Evolutionary conservation across 2,113 vertebrate species (phyloP).

Genomic region (Bujurquina vittata): DNA sequence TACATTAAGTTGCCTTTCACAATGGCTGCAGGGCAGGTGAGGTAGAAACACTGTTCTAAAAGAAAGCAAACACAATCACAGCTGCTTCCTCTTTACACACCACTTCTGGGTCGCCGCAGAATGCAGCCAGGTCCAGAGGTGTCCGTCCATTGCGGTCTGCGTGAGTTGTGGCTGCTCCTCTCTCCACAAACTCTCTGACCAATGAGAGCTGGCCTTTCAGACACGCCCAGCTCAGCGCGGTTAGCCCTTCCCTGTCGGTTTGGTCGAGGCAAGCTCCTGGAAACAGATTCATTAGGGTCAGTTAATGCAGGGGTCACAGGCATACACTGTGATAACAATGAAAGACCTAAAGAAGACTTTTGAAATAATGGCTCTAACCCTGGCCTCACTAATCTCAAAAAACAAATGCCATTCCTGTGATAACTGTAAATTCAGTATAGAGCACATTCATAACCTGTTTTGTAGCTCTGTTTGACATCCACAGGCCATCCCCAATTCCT

Average conservation of each 20-base stretch:
- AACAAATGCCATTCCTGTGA: not conserved
- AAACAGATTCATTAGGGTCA: not conserved
- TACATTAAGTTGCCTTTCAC: not conserved
- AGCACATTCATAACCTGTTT: too few species aligned
- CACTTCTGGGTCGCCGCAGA: constrained; percentile 96
- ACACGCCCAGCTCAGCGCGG: constrained; percentile 96
- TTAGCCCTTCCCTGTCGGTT: constrained; percentile 93
- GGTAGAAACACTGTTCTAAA: not conserved
- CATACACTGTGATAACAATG: not conserved
- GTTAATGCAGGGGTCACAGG: too few species aligned
- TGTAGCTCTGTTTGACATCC: too few species aligned
- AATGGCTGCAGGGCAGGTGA: not conserved
- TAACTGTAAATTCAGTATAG: not conserved
- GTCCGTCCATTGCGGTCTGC: constrained; percentile 95
- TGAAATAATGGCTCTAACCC: not conserved
- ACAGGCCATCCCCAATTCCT: too few species aligned
- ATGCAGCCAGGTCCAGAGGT: constrained; percentile 93
- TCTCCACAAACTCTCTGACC: constrained; percentile 89
- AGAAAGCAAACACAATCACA: not conserved
- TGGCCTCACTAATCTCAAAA: not conserved
- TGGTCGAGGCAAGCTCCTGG: constrained; percentile 92
- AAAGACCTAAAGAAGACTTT: not conserved
- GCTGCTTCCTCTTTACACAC: constrained; percentile 73
- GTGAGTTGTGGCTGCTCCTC: constrained; percentile 89
- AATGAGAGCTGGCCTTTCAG: constrained; percentile 92